phyloP scores from a whole-genome alignment of 2,113 vertebrate genomes.

The Corvus moneduloides region DNA sequence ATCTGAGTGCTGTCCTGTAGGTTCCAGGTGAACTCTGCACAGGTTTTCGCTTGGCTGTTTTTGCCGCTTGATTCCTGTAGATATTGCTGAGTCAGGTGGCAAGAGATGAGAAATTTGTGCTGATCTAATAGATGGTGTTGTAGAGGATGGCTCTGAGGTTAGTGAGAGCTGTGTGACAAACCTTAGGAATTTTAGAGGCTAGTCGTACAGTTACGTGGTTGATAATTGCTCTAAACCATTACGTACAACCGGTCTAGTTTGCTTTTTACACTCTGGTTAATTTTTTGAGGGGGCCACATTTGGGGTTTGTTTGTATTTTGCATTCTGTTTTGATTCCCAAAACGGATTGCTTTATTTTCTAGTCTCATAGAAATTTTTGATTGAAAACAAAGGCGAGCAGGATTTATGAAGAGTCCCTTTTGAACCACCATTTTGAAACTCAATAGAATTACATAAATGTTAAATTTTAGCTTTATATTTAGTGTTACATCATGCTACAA shows the following conservation, averaged over 20 bases:
- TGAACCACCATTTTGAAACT: background rate
- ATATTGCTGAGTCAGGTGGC: background rate
- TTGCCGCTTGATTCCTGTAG: background rate
- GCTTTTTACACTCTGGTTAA: background rate
- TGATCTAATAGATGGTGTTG: background rate
- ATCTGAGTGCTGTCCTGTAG: rapidly evolving
- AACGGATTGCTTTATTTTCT: background rate
- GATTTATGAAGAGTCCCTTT: background rate
- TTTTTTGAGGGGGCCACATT: background rate
- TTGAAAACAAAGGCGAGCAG: background rate
- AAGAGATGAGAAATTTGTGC: background rate
- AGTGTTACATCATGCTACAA: rapidly evolving
- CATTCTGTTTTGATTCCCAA: background rate
- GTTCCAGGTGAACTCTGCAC: background rate
- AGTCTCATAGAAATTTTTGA: background rate
- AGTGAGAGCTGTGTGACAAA: background rate
- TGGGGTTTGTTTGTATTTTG: background rate
- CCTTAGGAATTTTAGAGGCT: rapidly evolving
- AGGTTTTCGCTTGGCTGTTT: rapidly evolving
- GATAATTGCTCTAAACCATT: background rate
- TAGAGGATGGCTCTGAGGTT: background rate
- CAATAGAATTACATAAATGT: background rate
- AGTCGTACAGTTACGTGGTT: background rate
- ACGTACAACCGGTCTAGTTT: rapidly evolving
- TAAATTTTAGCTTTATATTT: background rate